A percentile compares a stretch with the other conserved stretches of the same genome.
These are phyloP conservation scores for Colostygia pectinataria DNA, from an alignment of 2,888 invertebrate genomes.

Conservation along the genomic window DNA sequence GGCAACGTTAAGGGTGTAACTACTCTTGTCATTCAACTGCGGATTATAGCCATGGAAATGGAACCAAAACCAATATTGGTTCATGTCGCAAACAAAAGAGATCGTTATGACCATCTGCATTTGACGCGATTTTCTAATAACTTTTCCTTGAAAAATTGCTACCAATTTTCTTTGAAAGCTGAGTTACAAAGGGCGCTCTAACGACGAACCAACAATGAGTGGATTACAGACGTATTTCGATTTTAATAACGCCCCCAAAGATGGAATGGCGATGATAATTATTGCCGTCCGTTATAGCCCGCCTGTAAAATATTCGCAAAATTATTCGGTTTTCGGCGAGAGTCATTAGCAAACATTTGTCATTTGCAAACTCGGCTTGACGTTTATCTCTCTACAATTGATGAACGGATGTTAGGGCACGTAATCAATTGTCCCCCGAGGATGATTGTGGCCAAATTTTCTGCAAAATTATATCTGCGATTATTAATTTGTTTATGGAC, in stretches of 20 bases:
- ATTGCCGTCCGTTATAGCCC: slow-evolving; percentile 52
- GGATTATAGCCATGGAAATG: slow-evolving; percentile 43
- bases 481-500: slow-evolving; percentile 48
- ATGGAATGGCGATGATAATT: slow-evolving; percentile 47
- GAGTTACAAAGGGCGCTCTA: slow-evolving; percentile 25
- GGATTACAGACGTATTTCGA: slow-evolving; percentile 48
- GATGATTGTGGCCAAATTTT: slow-evolving; percentile 62
- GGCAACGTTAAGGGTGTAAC: slow-evolving; percentile 56
- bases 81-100: slow-evolving; percentile 12
- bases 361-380: slow-evolving; percentile 74
- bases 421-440: slow-evolving; percentile 70
- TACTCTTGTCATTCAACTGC: slow-evolving; percentile 59
- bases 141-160: slow-evolving; percentile 23
- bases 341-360: slow-evolving; percentile 79
- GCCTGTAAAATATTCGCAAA: slow-evolving; percentile 59
- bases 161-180: slow-evolving; percentile 21
- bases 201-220: slow-evolving; percentile 35
- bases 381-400: slow-evolving; percentile 76
- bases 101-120: slow-evolving; percentile 24
- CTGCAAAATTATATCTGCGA: slow-evolving; percentile 46
- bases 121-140: slow-evolving; percentile 23
- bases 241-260: slow-evolving; percentile 44
- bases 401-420: slow-evolving; percentile 73
- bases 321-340: slow-evolving; percentile 65
- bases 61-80: slow-evolving; percentile 20